Conservation (phyloP, 2,888 invertebrate species). For the Uloborus plumipes region DNA sequence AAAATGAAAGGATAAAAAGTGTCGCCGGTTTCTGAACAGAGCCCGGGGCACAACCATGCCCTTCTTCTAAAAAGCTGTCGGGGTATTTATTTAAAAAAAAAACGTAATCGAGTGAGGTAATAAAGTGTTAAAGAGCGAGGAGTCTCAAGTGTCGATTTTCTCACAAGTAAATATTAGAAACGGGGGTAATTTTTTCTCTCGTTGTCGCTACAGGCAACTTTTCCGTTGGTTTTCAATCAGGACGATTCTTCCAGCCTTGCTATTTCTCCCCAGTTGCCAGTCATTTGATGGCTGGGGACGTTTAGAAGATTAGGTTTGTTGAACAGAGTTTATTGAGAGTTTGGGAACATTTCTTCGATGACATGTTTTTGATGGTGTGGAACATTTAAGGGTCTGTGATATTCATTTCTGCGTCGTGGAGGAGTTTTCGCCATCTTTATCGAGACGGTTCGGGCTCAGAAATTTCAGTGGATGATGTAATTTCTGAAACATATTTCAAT, state of each 20-base stretch:
- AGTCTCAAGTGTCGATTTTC: constrained; percentile 55
- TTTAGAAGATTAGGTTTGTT: too few species aligned
- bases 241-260: neutral
- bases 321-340: too few species aligned
- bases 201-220: constrained; percentile 17
- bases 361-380: too few species aligned
- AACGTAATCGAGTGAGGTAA: constrained; percentile 59
- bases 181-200: constrained; percentile 12
- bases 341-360: too few species aligned
- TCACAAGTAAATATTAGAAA: constrained; percentile 49
- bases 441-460: too few species aligned
- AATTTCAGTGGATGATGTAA: too few species aligned
- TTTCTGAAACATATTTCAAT: too few species aligned
- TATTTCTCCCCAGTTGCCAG: neutral
- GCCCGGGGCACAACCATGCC: constrained; percentile 35
- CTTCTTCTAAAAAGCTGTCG: constrained; percentile 40
- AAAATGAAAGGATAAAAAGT: constrained; percentile 41
- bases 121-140: constrained; percentile 51
- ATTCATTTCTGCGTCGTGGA: too few species aligned
- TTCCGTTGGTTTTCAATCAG: constrained; percentile 37
- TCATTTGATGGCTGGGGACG: too few species aligned
- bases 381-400: too few species aligned
- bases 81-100: constrained; percentile 51
- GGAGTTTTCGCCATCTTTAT: too few species aligned
- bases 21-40: constrained; percentile 47